Conservation (phyloP, 37 sponge, comb jelly and placozoan species). For the Chondrilla cf. caribensis region DNA sequence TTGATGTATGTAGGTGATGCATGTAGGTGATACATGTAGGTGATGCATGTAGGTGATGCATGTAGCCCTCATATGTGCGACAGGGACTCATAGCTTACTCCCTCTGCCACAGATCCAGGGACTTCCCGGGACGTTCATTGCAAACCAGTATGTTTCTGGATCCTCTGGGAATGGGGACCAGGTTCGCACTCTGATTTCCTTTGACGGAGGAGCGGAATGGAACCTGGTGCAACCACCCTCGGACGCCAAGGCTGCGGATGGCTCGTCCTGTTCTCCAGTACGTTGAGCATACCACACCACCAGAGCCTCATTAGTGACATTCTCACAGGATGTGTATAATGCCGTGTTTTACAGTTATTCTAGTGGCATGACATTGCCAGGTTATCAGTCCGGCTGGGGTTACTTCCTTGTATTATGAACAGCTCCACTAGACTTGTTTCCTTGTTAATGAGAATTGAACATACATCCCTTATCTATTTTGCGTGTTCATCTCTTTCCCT, state of each 20-base stretch:
- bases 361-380: background rate
- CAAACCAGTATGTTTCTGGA: slow-evolving; percentile 45
- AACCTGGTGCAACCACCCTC: slow-evolving; percentile 29
- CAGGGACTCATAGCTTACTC: slow-evolving; percentile 9
- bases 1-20: too few species aligned
- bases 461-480: too few species aligned
- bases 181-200: slow-evolving; percentile 57
- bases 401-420: background rate
- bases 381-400: background rate
- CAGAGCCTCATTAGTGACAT: background rate
- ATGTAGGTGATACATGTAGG: too few species aligned
- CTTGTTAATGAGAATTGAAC: too few species aligned
- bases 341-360: background rate
- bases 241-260: background rate
- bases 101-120: slow-evolving; percentile 45
- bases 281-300: too few species aligned
- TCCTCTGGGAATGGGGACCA: background rate
- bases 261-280: slow-evolving; percentile 5
- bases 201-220: slow-evolving; percentile 77
- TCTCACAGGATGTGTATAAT: background rate
- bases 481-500: too few species aligned
- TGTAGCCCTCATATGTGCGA: background rate
- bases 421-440: too few species aligned
- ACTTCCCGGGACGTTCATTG: slow-evolving; percentile 65
- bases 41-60: background rate